Evolutionary conservation across 2,113 vertebrate genomes (phyloP).

Genomic region (Petrocephalus zakoni): DNA sequence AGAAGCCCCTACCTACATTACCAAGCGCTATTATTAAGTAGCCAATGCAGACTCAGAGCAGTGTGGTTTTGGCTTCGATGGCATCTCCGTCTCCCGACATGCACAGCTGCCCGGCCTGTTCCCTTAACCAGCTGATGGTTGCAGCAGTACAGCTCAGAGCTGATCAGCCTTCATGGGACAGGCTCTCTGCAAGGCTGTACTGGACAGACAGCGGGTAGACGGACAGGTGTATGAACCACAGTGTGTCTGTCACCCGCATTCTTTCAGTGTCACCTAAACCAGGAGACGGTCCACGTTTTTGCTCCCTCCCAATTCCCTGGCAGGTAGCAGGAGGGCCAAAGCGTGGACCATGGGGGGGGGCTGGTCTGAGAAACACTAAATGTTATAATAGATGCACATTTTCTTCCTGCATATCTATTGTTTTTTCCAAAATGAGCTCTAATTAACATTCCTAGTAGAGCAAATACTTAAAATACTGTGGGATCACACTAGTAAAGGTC

Average conservation of each 20-base stretch:
- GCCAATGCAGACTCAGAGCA: background rate
- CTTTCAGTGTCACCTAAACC: background rate
- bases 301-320: too few relatives aligned
- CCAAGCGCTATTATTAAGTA: background rate
- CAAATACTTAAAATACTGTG: background rate
- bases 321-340: too few relatives aligned
- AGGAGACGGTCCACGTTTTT: too few relatives aligned
- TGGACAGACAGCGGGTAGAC: background rate
- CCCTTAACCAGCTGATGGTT: background rate
- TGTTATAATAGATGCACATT: background rate
- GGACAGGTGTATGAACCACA: background rate
- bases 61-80: background rate
- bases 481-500: background rate
- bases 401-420: background rate
- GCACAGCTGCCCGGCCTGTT: background rate
- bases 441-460: background rate
- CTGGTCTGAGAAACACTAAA: too few relatives aligned
- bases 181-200: background rate
- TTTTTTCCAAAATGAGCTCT: background rate
- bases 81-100: background rate
- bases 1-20: background rate
- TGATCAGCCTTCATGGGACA: background rate
- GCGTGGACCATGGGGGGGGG: too few relatives aligned
- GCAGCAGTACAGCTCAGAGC: background rate
- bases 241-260: background rate